phyloP scores from a whole-genome alignment of 2,113 vertebrate genomes.

The Rhabdornis inornatus region DNA sequence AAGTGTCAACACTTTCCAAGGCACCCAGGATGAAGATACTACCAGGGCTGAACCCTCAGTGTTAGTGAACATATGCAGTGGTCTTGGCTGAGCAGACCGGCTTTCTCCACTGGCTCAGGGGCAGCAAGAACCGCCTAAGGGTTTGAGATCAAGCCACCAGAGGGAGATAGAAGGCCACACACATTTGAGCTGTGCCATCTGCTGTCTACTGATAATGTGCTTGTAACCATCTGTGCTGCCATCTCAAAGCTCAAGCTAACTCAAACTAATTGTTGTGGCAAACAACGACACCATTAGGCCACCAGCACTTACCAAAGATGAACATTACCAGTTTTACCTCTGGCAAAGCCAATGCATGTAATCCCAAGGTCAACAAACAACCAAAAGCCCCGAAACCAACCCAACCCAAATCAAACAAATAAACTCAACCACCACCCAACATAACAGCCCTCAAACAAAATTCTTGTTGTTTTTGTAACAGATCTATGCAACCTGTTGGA shows the following conservation, averaged over 20 bases:
- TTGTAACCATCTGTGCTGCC: rapidly evolving
- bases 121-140: rapidly evolving
- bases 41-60: not conserved
- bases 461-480: not conserved
- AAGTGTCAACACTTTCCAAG: not conserved
- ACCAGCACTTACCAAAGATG: not conserved
- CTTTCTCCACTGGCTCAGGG: not conserved
- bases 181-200: not conserved
- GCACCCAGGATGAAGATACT: rapidly evolving
- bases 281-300: not conserved
- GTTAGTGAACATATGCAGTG: too few species aligned
- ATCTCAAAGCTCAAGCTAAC: not conserved
- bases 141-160: not conserved
- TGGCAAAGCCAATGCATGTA: not conserved
- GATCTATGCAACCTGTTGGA: not conserved
- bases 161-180: not conserved
- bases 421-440: not conserved
- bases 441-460: not conserved
- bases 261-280: not conserved
- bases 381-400: rapidly evolving
- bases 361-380: not conserved
- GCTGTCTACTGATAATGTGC: rapidly evolving
- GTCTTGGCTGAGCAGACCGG: not conserved
- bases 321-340: not conserved
- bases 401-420: not conserved